phyloP scores from a whole-genome alignment of 2,888 invertebrate genomes.

The Anagyrus pseudococci region DNA sequence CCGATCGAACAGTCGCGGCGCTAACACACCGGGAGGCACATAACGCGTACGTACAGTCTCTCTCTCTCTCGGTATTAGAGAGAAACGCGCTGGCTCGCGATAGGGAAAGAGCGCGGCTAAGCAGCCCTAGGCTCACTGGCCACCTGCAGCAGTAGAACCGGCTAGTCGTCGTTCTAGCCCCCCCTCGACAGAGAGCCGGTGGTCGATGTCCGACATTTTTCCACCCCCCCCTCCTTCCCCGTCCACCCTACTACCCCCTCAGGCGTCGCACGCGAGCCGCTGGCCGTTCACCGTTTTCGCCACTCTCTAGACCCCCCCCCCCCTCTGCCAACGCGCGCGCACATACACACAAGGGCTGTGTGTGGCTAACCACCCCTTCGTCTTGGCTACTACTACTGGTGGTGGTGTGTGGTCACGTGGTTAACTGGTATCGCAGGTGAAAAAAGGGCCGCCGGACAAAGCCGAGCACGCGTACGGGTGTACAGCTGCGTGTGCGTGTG shows the following conservation, averaged over 20 bases:
- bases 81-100: no score
- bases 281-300: constrained; percentile 25
- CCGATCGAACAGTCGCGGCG: no score
- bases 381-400: background rate
- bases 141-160: background rate
- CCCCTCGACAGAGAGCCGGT: constrained; percentile 8
- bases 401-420: constrained; percentile 1
- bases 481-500: constrained; percentile 1
- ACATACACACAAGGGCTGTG: no score
- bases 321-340: no score
- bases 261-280: constrained; percentile 25
- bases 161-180: constrained; percentile 13
- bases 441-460: background rate
- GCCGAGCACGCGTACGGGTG: background rate
- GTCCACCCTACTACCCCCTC: background rate
- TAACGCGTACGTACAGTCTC: no score
- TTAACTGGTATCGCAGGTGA: background rate
- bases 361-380: no score
- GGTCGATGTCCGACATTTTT: constrained; percentile 44
- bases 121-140: no score
- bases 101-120: no score
- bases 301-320: background rate
- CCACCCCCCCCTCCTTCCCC: constrained; percentile 18
- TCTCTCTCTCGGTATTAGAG: no score
- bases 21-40: no score